A percentile compares a stretch with the other conserved stretches of the same genome.
Conservation (phyloP, 2,888 invertebrate genomes). For the Portevinia maculata region DNA sequence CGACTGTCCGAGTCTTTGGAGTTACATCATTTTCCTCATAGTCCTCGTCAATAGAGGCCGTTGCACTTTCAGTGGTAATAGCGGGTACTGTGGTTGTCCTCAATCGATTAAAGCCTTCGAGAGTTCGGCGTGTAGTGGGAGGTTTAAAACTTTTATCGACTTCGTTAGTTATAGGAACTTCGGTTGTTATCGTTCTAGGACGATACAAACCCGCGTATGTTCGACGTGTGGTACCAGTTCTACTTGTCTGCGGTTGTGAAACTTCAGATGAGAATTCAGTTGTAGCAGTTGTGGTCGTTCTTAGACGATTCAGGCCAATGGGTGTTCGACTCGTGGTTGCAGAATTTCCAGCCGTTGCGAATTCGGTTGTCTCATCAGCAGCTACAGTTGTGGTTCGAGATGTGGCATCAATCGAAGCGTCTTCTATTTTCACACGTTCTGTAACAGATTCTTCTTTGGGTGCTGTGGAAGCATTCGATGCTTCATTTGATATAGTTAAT, state of each 20-base stretch:
- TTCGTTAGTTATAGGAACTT: slow-evolving; percentile 13
- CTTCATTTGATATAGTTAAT: background rate
- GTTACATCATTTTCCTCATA: slow-evolving; percentile 13
- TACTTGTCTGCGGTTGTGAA: slow-evolving; percentile 17
- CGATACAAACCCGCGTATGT: slow-evolving; percentile 44
- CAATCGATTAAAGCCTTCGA: slow-evolving; percentile 65
- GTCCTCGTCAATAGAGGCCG: slow-evolving; percentile 17
- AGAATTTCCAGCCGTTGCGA: no score
- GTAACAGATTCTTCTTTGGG: slow-evolving; percentile 11
- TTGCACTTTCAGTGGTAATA: slow-evolving; percentile 10
- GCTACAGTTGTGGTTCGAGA: background rate
- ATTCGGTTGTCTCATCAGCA: background rate
- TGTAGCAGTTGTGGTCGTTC: background rate
- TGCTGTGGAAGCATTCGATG: background rate
- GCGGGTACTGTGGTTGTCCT: slow-evolving; percentile 51
- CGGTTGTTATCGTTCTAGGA: slow-evolving; percentile 50
- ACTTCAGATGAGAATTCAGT: slow-evolving; percentile 2
- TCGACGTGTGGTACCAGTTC: slow-evolving; percentile 45
- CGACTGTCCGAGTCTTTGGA: background rate
- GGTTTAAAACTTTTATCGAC: slow-evolving; percentile 21
- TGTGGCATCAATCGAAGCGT: background rate
- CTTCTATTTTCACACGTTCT: no score
- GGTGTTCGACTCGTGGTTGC: no score
- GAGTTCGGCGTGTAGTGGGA: slow-evolving; percentile 59
- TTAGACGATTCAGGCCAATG: no score